Conservation (phyloP, 2,888 invertebrate genomes). For the Hydrotaea diabolus region DNA sequence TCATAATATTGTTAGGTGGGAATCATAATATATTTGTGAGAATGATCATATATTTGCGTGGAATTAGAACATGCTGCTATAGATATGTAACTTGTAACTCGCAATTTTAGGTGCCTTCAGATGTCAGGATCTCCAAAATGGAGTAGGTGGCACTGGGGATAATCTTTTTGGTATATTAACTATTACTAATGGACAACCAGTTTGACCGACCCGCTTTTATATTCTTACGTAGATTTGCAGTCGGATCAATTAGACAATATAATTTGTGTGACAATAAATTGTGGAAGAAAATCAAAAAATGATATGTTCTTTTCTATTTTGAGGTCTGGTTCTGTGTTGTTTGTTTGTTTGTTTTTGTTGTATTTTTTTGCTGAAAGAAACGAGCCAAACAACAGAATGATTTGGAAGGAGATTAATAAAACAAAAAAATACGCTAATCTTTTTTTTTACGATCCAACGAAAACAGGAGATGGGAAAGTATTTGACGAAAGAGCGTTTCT, state of each 20-base stretch:
- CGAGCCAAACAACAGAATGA: background rate
- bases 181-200: no score
- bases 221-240: background rate
- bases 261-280: conserved; percentile 35
- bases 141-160: no score
- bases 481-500: conserved; percentile 12
- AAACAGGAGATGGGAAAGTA: background rate
- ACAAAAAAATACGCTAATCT: conserved; percentile 3
- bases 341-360: background rate
- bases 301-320: background rate
- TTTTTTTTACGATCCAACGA: background rate
- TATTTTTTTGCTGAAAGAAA: background rate
- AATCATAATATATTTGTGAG: no score
- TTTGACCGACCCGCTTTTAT: no score
- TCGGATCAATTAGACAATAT: conserved; percentile 26
- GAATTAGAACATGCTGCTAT: no score
- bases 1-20: no score
- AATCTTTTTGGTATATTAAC: no score
- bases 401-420: background rate
- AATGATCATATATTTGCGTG: no score
- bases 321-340: no score
- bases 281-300: background rate
- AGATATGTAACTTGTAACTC: no score
- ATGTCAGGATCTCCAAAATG: no score
- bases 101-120: no score